A percentile compares a stretch with the other conserved stretches of the same genome.
phyloP scores from a whole-genome alignment of 1,140 invertebrate species.

The Mercenaria mercenaria region DNA sequence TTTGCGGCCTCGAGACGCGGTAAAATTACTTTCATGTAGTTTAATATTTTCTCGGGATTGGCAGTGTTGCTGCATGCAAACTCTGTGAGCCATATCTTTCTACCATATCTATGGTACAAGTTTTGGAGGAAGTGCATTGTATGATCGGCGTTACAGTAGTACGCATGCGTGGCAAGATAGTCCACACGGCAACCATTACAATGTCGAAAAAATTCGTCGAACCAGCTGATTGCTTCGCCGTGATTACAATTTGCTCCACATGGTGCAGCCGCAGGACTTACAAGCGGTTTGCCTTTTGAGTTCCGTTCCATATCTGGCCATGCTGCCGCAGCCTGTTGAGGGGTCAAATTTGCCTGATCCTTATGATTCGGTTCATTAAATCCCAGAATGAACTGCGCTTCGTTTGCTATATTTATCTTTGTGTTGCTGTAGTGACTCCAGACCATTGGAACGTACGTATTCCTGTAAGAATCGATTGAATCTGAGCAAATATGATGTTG shows the following conservation, averaged over 20 bases:
- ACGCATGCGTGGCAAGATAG: conserved; percentile 73
- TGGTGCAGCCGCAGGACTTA: conserved; percentile 27
- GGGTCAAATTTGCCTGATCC: conserved; percentile 64
- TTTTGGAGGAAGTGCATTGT: conserved; percentile 71
- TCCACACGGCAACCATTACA: conserved; percentile 70
- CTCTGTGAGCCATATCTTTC: conserved; percentile 74
- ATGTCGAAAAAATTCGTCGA: neutral
- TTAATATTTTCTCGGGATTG: conserved; percentile 52
- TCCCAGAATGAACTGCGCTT: conserved; percentile 65
- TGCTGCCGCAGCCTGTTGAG: conserved; percentile 52
- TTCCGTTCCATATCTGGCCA: conserved; percentile 65
- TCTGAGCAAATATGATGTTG: neutral
- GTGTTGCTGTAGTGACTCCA: conserved; percentile 57
- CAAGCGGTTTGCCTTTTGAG: conserved; percentile 53
- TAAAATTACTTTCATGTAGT: conserved; percentile 71
- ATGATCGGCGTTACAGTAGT: conserved; percentile 64
- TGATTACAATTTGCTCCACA: neutral
- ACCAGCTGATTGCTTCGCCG: neutral
- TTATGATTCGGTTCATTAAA: conserved; percentile 75
- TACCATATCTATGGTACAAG: conserved; percentile 68
- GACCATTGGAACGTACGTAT: conserved; percentile 65
- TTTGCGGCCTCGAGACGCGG: conserved; percentile 64
- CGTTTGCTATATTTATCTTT: conserved; percentile 1
- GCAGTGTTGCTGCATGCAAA: conserved; percentile 67
- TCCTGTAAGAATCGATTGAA: neutral